Conservation (phyloP, 2,888 invertebrate species). For the Ectropis crepuscularia region DNA sequence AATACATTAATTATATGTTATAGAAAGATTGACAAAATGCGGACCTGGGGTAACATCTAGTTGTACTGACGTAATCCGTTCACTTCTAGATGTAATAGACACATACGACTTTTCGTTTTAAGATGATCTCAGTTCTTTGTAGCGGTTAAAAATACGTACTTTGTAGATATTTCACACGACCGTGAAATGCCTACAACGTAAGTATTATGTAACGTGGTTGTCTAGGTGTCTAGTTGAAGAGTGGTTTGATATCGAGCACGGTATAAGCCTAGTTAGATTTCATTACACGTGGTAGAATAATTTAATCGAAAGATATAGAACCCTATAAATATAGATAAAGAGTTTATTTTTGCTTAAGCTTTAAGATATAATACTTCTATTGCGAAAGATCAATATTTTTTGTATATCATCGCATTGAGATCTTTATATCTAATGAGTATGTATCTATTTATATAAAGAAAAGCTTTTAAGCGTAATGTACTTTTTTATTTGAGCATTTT, state of each 20-base stretch:
- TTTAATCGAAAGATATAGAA: constrained; percentile 54
- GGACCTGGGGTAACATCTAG: not conserved
- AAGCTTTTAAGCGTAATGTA: constrained; percentile 60
- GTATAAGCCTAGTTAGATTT: constrained; percentile 73
- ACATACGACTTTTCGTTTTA: constrained; percentile 5
- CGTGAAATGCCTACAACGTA: constrained; percentile 1
- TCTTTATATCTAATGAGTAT: constrained; percentile 54
- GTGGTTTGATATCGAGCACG: constrained; percentile 70
- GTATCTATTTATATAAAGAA: constrained; percentile 57
- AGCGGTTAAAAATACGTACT: not conserved
- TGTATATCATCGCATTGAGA: constrained; percentile 74
- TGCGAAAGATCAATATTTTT: constrained; percentile 80
- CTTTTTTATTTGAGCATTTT: constrained; percentile 38
- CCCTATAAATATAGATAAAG: constrained; percentile 69
- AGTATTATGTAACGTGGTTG: constrained; percentile 37
- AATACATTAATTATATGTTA: too few species aligned
- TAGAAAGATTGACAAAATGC: too few species aligned
- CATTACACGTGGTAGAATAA: constrained; percentile 54
- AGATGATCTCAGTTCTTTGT: constrained; percentile 28
- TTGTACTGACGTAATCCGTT: constrained; percentile 8
- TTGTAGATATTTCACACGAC: constrained; percentile 4
- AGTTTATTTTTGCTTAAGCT: constrained; percentile 84
- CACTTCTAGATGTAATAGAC: too few species aligned
- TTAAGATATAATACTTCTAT: constrained; percentile 75
- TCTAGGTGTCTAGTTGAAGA: constrained; percentile 48